Percentiles rank a stretch among this genome's conserved stretches.
Conservation (phyloP, 2,888 invertebrate genomes). For the Cerastis leucographa region DNA sequence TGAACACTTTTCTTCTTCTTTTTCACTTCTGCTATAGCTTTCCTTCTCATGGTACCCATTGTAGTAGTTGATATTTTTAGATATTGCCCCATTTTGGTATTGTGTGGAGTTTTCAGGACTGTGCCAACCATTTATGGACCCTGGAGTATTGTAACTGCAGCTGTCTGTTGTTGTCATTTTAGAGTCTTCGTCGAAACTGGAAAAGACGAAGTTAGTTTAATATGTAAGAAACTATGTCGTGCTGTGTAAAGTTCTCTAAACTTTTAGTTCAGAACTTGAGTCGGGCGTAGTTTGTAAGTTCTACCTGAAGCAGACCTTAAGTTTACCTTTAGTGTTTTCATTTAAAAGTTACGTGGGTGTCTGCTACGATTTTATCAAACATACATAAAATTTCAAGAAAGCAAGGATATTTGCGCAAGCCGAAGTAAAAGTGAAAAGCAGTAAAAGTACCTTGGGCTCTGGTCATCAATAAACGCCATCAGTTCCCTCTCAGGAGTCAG, state of each 20-base stretch:
- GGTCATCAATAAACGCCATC: constrained; percentile 95
- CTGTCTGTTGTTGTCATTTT: constrained; percentile 92
- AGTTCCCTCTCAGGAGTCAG: constrained; percentile 95
- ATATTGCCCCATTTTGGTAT: constrained; percentile 87
- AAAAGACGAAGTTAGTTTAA: constrained; percentile 11
- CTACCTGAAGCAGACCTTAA: constrained; percentile 12
- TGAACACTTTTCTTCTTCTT: constrained; percentile 73
- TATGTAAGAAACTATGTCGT: background rate
- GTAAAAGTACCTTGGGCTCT: constrained; percentile 88
- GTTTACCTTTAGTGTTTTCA: constrained; percentile 9
- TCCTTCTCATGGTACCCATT: constrained; percentile 85
- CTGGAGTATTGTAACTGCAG: constrained; percentile 89
- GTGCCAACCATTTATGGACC: constrained; percentile 91
- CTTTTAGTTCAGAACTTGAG: constrained; percentile 14
- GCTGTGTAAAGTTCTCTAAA: constrained; percentile 9
- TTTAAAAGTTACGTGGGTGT: constrained; percentile 3
- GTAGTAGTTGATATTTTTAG: constrained; percentile 83
- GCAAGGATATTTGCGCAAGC: background rate
- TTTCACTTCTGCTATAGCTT: constrained; percentile 73
- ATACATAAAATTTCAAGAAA: background rate
- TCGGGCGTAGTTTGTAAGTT: constrained; percentile 8
- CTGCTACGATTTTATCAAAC: background rate
- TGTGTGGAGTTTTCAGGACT: constrained; percentile 86
- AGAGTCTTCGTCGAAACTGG: constrained; percentile 89
- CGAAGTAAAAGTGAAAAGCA: background rate